Percentiles rank a stretch among this genome's conserved stretches.
phyloP scores from a whole-genome alignment of 2,797 vertebrate genomes.

The Sebastes matsubarae region DNA sequence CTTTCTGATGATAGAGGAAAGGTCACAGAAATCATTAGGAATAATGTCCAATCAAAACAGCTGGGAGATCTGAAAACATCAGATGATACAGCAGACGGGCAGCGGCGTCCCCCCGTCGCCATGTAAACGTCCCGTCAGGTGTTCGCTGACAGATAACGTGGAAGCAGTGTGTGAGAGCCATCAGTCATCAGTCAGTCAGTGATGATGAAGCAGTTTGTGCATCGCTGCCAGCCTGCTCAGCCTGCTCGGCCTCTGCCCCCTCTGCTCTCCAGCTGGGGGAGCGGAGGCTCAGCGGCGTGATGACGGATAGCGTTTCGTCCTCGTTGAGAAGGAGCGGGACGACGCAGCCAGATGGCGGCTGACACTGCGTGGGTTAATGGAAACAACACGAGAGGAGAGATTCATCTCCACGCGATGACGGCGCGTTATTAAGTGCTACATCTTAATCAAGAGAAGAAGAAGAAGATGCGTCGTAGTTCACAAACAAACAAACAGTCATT shows the following conservation, averaged over 20 bases:
- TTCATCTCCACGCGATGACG: conserved; percentile 37
- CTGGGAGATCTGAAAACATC: not conserved
- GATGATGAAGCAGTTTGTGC: conserved; percentile 12
- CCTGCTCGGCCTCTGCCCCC: not conserved
- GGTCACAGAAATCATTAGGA: not conserved
- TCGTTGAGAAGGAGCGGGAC: not conserved
- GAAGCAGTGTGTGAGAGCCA: not conserved
- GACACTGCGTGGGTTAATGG: conserved; percentile 9
- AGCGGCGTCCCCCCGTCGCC: not conserved
- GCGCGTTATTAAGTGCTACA: not conserved
- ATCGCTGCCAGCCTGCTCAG: no score
- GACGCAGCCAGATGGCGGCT: conserved; percentile 42
- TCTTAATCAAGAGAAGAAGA: conserved; percentile 29
- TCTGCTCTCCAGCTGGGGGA: conserved; percentile 31
- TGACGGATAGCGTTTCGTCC: conserved; percentile 34
- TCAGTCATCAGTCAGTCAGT: conserved; percentile 13
- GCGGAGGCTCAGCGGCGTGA: conserved; percentile 14
- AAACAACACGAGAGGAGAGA: conserved; percentile 27
- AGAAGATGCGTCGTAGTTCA: not conserved
- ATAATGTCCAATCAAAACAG: not conserved
- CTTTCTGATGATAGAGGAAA: not conserved
- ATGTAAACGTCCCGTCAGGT: conserved; percentile 26
- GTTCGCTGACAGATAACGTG: not conserved
- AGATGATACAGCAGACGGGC: no score
- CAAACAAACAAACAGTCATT: conserved; percentile 14